These are phyloP conservation scores for Lagodon rhomboides DNA, from an alignment of 2,797 vertebrate genomes.

Conservation along the genomic window DNA sequence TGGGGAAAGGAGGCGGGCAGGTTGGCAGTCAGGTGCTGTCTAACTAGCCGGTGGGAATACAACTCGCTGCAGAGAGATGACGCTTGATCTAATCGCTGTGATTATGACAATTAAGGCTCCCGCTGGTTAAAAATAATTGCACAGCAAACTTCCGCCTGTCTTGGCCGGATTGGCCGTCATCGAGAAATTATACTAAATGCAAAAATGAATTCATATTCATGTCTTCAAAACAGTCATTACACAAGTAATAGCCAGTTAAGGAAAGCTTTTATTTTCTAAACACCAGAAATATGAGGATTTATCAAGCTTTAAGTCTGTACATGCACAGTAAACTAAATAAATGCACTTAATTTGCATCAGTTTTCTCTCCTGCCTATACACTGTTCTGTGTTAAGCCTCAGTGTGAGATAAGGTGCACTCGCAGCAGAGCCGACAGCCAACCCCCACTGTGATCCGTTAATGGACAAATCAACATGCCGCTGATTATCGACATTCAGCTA, in stretches of 20 bases:
- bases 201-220: slow-evolving; percentile 8
- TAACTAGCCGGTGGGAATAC: slow-evolving; percentile 21
- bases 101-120: slow-evolving; percentile 65
- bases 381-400: background rate
- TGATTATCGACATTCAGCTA: background rate
- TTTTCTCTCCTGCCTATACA: background rate
- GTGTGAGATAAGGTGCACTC: slow-evolving; percentile 14
- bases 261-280: background rate
- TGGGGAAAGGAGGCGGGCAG: slow-evolving; percentile 39
- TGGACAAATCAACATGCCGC: background rate
- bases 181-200: background rate
- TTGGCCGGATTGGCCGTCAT: background rate
- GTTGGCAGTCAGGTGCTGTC: slow-evolving; percentile 50
- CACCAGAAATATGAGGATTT: background rate
- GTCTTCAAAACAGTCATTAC: background rate
- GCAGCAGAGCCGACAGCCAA: background rate
- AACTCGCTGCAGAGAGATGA: slow-evolving; percentile 36
- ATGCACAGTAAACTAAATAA: background rate
- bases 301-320: background rate
- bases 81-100: slow-evolving; percentile 38
- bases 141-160: slow-evolving; percentile 29
- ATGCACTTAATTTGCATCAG: slow-evolving; percentile 4
- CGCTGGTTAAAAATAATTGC: slow-evolving; percentile 57
- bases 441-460: slow-evolving; percentile 8
- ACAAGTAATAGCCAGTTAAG: background rate